These are phyloP conservation scores for Caenorhabditis sp. DNA, from an alignment of 2,888 invertebrate genomes.

Conservation along the genomic window DNA sequence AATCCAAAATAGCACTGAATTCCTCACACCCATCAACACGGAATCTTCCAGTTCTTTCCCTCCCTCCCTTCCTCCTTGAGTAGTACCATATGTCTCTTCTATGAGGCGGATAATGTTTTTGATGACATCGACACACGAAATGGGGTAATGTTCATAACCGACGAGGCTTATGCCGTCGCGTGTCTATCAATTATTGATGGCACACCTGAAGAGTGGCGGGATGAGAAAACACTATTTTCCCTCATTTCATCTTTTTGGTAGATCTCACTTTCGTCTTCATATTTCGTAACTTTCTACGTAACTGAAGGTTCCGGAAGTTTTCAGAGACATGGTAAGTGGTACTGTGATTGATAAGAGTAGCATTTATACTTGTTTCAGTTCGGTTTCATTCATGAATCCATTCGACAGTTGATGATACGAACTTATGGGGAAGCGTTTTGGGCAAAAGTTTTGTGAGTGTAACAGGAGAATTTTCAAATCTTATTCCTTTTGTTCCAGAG, in stretches of 20 bases:
- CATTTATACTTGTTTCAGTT: slow-evolving; percentile 72
- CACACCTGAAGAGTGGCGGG: slow-evolving; percentile 13
- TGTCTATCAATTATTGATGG: slow-evolving; percentile 58
- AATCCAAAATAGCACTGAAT: too few species aligned
- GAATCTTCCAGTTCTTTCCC: not conserved
- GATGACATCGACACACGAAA: slow-evolving; percentile 62
- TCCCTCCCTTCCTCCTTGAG: not conserved
- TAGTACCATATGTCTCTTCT: not conserved
- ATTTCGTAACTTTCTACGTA: slow-evolving; percentile 18
- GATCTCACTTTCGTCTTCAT: too few species aligned
- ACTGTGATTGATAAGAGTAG: too few species aligned
- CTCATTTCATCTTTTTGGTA: not conserved
- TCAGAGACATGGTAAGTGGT: too few species aligned
- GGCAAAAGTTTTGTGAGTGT: slow-evolving; percentile 77
- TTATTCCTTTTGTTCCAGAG: slow-evolving; percentile 42
- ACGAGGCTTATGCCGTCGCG: slow-evolving; percentile 33
- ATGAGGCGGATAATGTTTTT: slow-evolving; percentile 42
- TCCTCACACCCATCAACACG: not conserved
- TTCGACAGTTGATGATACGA: slow-evolving; percentile 79
- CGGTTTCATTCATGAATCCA: slow-evolving; percentile 82
- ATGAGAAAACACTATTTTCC: slow-evolving; percentile 4
- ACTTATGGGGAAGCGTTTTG: slow-evolving; percentile 82
- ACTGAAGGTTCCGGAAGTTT: not conserved
- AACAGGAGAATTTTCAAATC: not conserved
- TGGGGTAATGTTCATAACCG: slow-evolving; percentile 40